Base-by-base conservation (phyloP, 92 coral and sea anemone species). In the Porites divaricata region DNA sequence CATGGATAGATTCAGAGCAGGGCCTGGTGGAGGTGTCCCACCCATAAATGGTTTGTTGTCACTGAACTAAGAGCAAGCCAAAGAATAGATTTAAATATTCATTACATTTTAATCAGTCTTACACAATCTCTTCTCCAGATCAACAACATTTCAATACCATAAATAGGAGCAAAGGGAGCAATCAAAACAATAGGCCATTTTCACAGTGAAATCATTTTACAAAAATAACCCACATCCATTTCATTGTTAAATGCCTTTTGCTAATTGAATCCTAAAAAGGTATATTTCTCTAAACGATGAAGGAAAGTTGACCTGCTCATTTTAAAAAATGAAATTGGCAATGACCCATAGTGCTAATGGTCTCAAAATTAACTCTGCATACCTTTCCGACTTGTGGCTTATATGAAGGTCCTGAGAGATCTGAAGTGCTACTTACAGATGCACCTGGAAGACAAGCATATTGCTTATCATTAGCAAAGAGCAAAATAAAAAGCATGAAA, bases 11-110 rank as follows among this genome's bases (percentile, higher is more conserved):
- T 82, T 92, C 73, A 94, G 90, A 1, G 96, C 94, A 20, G 98
- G 98, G 23, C 59, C 59, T 54, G 98, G 98, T 71, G 98, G 97
- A 70, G 91, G 93, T n/a, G 98, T 94, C 9, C 98, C 92, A 2
- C 95, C 93, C n/a, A 94, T 92, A 83, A 92, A 94, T 15, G 93
- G 86, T 81, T 94, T 94, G 84, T 92, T 92, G 79, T 94, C 98
- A 64, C 81, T 83, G 65, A 77, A 92, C 98, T 93, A 25, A 20
- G 82, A 19, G 48, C 70, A 26, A 79, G 25, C 81, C 10, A 14
- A 5, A 73, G 6, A 14, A 19, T 73, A 1, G 2, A 20, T n/a
- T 75, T 16, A 48, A 35, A 35, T 35, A 35, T 35, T 35, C 45
- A 35, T 4, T 35, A 35, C 4, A 35, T 3, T 35, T 35, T 35